phyloP scores from a whole-genome alignment of 2,113 vertebrate genomes.

The Tupaia chinensis region DNA sequence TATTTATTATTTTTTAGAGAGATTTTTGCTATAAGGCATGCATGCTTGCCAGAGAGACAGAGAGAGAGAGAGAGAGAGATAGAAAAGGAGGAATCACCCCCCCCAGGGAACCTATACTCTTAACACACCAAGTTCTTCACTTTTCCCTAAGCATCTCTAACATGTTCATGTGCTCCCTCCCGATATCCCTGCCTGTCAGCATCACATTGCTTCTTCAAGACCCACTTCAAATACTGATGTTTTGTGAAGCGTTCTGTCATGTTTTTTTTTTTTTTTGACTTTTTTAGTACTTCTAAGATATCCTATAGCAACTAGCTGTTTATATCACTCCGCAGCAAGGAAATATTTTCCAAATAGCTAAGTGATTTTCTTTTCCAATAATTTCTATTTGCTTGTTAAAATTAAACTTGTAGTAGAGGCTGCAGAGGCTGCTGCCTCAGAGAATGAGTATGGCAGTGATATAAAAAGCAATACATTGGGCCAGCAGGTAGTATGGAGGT shows the following conservation, averaged over 20 bases:
- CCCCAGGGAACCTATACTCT: neutral
- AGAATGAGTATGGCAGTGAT: neutral
- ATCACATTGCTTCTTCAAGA: neutral
- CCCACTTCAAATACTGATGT: neutral
- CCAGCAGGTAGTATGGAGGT: no score
- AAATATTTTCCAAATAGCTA: conserved; percentile 28
- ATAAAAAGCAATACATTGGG: neutral
- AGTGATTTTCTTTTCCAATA: neutral
- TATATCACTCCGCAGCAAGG: neutral
- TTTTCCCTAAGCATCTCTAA: neutral
- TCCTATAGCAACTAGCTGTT: neutral
- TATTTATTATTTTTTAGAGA: no score
- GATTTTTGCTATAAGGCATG: no score
- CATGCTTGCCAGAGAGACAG: no score
- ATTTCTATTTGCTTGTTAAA: conserved; percentile 13
- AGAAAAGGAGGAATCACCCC: no score
- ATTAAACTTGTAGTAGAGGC: neutral
- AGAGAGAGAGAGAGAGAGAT: no score
- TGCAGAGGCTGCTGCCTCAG: neutral
- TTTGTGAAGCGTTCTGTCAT: neutral
- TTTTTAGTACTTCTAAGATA: neutral
- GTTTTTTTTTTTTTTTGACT: neutral
- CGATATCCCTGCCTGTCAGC: neutral
- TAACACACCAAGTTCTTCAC: neutral
- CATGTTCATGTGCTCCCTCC: neutral